Percentiles rank a stretch among this genome's conserved stretches.
Evolutionary conservation across 2,888 invertebrate genomes (phyloP).

Genomic region (Scaeva pyrastri): DNA sequence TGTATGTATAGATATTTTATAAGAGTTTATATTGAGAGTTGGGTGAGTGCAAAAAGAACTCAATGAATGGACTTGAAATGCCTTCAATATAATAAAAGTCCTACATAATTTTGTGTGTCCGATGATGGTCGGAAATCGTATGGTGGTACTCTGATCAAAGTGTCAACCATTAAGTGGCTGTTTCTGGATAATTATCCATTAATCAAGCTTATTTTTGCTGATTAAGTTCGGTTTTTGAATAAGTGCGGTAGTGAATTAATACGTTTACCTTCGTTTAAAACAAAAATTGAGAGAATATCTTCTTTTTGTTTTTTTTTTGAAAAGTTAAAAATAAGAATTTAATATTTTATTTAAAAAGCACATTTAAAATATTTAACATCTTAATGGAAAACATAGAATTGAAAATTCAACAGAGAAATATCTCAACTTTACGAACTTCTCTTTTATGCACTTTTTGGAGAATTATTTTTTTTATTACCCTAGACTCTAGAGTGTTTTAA

Average conservation of each 20-base stretch:
- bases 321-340: neutral
- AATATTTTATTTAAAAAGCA: too few species aligned
- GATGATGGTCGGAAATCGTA: neutral
- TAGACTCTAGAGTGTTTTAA: too few species aligned
- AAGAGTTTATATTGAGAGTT: slow-evolving; percentile 18
- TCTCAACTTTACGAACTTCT: too few species aligned
- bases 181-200: slow-evolving; percentile 67
- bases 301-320: neutral
- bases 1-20: slow-evolving; percentile 41
- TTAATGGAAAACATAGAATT: too few species aligned
- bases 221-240: slow-evolving; percentile 51
- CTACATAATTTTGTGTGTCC: neutral
- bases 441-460: too few species aligned
- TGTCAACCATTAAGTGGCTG: slow-evolving; percentile 69
- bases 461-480: too few species aligned
- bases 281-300: neutral
- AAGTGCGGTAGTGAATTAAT: neutral
- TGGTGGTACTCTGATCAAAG: slow-evolving; percentile 55
- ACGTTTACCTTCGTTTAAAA: neutral
- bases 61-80: slow-evolving; percentile 16
- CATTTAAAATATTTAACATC: too few species aligned
- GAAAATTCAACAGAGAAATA: too few species aligned
- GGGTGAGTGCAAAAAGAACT: neutral
- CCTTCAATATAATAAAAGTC: slow-evolving; percentile 13
- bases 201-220: slow-evolving; percentile 60